phyloP scores from a whole-genome alignment of 2,113 vertebrate species.

The Crotalus horridus region DNA sequence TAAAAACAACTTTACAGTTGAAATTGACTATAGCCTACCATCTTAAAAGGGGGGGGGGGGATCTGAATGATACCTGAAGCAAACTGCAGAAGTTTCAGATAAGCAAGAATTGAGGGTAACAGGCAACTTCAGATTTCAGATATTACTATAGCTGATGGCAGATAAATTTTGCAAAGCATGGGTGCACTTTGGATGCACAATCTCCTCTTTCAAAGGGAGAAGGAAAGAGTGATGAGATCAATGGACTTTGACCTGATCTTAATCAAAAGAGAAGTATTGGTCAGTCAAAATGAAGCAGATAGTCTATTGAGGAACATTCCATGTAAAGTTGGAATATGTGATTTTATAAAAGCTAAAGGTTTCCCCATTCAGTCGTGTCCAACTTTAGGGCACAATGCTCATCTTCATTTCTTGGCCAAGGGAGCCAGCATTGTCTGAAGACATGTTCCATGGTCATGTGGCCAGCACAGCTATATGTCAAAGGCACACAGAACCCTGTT shows the following conservation, averaged over 20 bases:
- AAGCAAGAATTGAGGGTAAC: not conserved
- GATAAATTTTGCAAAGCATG: not conserved
- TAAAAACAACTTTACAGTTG: not conserved
- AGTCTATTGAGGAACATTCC: not conserved
- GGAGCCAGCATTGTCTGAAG: not conserved
- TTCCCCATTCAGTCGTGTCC: not conserved
- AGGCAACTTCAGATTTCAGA: not conserved
- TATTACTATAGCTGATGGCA: not conserved
- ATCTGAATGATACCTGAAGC: not conserved
- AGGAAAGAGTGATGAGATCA: not conserved
- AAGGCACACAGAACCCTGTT: not conserved
- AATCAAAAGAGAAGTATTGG: not conserved
- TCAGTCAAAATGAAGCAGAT: not conserved
- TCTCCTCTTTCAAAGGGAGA: not conserved
- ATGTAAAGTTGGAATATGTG: not conserved
- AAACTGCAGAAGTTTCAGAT: not conserved
- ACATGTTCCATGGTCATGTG: not conserved
- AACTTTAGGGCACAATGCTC: not conserved
- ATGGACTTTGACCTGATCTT: not conserved
- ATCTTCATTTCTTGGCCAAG: not conserved
- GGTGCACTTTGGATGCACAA: not conserved
- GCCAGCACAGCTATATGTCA: not conserved
- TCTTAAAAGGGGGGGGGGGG: not conserved
- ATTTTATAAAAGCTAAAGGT: not conserved
- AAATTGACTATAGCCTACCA: not conserved